Base-by-base conservation (phyloP, 2,113 vertebrate species). In the Cacatua alba region DNA sequence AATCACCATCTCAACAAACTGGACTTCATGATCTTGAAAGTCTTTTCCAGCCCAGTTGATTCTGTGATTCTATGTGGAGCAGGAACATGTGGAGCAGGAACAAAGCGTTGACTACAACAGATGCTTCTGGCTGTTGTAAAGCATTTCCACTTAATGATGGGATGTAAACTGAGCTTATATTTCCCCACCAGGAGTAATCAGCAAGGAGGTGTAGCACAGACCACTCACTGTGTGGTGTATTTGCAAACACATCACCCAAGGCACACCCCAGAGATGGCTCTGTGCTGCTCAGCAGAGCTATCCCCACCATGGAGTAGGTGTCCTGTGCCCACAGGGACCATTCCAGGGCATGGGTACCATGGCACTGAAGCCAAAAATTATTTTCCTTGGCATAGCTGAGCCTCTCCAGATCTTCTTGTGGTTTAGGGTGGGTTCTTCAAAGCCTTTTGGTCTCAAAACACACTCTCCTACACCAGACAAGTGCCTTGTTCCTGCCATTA, bases 261-360 rank as follows among this genome's bases (percentile, higher is more conserved):
- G 64, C 35, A 75, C 69, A 83, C 67, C 49, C n/a, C 75, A 21
- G 35, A 7, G 41, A 59, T 2, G 0, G 7, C 24, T 8, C 43
- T 4, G 6, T 0, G 6, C 28, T 25, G 65, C 3, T 1, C 2
- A 1, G 51, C 55, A 67, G 55, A 71, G 57, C 20, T 3, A 9
- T 48, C 31, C 46, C 62, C 24, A 25, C 82, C 31, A 20, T 0
- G 28, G 29, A 65, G 25, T 53, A 39, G n/a, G 11, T 59, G 55
- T 57, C 51, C 37, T 41, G 3, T 5, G 11, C 39, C 60, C 44
- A 35, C 0, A 0, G 68, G 17, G 46, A 52, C 29, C 1, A 0
- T 25, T 11, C n/a, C 46, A 59, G 76, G 25, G n/a, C 39, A 65
- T 3, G 1, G 37, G 51, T 37, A 64, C 17, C 64, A 33, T 0